phyloP scores from a whole-genome alignment of 2,113 vertebrate genomes.

The Pseudolaguvia tuberculata region DNA sequence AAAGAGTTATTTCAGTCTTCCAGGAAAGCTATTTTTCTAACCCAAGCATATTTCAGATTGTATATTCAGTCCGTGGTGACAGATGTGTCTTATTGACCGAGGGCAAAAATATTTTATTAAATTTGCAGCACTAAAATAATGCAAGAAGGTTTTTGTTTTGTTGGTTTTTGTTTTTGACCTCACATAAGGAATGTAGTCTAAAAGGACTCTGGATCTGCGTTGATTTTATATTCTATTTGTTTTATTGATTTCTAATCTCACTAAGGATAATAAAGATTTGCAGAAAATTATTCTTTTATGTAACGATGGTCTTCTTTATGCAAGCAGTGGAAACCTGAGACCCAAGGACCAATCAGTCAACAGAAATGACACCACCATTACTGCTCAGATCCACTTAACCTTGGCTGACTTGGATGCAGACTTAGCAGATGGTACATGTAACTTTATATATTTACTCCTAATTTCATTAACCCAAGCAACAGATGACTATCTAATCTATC shows the following conservation, averaged over 20 bases:
- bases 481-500: not conserved
- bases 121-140: slow-evolving; percentile 4
- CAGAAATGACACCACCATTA: slow-evolving; percentile 54
- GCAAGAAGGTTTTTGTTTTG: not conserved
- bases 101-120: not conserved
- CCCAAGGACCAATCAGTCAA: slow-evolving; percentile 40
- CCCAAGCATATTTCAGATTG: slow-evolving; percentile 47
- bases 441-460: not conserved
- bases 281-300: not conserved
- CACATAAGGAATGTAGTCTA: not conserved
- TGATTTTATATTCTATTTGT: not conserved
- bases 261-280: not conserved
- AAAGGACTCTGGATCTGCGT: not conserved
- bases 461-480: not conserved
- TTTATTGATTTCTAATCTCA: not conserved
- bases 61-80: slow-evolving; percentile 51
- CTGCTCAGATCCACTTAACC: slow-evolving; percentile 65
- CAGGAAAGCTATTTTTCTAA: slow-evolving; percentile 60
- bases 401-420: slow-evolving; percentile 70
- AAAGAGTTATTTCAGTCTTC: slow-evolving; percentile 51
- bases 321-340: slow-evolving; percentile 35
- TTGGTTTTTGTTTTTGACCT: not conserved
- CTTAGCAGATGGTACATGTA: slow-evolving; percentile 66
- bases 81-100: slow-evolving; percentile 37
- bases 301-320: not conserved